Conservation (phyloP, 2,797 vertebrate species). For the Bucorvus abyssinicus region DNA sequence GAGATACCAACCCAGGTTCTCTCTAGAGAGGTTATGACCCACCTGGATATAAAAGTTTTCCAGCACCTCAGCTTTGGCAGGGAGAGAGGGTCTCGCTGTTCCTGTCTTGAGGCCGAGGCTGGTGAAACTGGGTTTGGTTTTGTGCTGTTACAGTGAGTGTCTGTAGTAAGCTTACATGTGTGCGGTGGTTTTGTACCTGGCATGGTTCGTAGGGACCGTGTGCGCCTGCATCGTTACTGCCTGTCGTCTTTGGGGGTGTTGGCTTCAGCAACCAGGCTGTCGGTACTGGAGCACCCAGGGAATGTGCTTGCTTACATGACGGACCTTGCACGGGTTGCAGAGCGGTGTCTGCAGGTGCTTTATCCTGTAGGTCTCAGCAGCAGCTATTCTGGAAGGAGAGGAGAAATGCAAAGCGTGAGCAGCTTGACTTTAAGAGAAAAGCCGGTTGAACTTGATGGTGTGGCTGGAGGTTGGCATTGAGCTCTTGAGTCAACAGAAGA, state of each 20-base stretch:
- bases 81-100: background rate
- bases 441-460: background rate
- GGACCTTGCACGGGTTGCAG: background rate
- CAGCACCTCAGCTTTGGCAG: background rate
- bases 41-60: background rate
- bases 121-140: background rate
- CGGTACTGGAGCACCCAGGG: rapidly evolving
- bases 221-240: rapidly evolving
- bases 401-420: background rate
- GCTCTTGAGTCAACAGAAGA: background rate
- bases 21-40: background rate
- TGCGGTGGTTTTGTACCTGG: rapidly evolving
- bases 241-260: rapidly evolving
- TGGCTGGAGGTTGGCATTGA: background rate
- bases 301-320: rapidly evolving
- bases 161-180: rapidly evolving
- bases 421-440: background rate
- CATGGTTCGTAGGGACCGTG: background rate
- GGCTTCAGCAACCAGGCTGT: background rate
- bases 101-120: background rate
- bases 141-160: rapidly evolving
- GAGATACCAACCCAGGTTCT: rapidly evolving
- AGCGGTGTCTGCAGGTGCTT: background rate
- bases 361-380: background rate
- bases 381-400: background rate